phyloP scores from a whole-genome alignment of 2,888 invertebrate species.

The Osmoderma eremita region DNA sequence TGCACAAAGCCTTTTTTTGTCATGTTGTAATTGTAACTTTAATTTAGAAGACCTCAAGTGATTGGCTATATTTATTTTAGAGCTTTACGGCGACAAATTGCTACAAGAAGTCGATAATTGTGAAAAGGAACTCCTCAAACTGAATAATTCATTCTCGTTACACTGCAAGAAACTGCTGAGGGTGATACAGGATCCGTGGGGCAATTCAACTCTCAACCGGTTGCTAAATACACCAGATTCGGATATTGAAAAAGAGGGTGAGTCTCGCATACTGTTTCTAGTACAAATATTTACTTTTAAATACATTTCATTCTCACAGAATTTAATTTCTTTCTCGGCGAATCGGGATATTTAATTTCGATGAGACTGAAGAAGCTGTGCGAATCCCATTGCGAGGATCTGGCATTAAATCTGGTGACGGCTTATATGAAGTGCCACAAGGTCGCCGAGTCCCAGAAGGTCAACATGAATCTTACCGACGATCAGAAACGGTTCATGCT shows the following conservation, averaged over 20 bases:
- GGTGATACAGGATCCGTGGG: constrained; percentile 61
- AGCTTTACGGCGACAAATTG: constrained; percentile 50
- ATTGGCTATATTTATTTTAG: too few species aligned
- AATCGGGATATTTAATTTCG: constrained; percentile 69
- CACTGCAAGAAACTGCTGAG: constrained; percentile 60
- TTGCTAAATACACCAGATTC: constrained; percentile 57
- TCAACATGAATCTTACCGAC: constrained; percentile 60
- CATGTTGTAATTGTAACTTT: too few species aligned
- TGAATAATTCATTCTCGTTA: constrained; percentile 57
- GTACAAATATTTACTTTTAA: not conserved
- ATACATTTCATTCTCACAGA: constrained; percentile 55
- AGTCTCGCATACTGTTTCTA: constrained; percentile 11
- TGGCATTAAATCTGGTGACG: constrained; percentile 69
- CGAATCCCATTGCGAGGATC: constrained; percentile 71
- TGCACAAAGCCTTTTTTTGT: too few species aligned
- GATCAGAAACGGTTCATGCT: constrained; percentile 69
- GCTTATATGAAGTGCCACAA: constrained; percentile 63
- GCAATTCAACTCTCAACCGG: constrained; percentile 56
- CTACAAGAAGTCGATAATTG: constrained; percentile 57
- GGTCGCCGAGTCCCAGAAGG: constrained; percentile 56
- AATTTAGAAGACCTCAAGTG: too few species aligned
- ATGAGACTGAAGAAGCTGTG: constrained; percentile 70
- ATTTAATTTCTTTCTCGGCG: constrained; percentile 68
- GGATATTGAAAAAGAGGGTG: constrained; percentile 59
- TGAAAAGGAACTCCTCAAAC: constrained; percentile 55